Conservation (phyloP, 2,797 vertebrate species). For the Nasua narica region DNA sequence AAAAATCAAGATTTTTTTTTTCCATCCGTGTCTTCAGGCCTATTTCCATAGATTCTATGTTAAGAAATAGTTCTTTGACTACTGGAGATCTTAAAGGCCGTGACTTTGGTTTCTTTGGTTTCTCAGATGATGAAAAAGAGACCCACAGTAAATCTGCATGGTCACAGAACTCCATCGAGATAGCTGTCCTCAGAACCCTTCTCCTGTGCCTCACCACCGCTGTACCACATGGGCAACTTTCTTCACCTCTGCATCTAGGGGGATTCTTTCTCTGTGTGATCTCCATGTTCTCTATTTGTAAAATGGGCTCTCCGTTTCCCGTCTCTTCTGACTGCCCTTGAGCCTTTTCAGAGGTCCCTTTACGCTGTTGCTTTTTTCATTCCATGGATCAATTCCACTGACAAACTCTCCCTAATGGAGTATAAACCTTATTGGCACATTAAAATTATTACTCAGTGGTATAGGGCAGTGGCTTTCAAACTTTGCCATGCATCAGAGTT, state of each 20-base stretch:
- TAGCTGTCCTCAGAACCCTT: neutral
- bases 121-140: neutral
- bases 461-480: neutral
- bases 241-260: neutral
- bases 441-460: constrained; percentile 68
- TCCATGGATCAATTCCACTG: constrained; percentile 69
- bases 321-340: neutral
- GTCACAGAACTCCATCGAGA: neutral
- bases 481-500: neutral
- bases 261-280: neutral
- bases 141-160: neutral
- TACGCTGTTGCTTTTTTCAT: constrained; percentile 31
- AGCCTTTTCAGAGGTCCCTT: neutral
- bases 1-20: neutral
- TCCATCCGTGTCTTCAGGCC: neutral
- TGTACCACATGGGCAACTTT: rapidly evolving
- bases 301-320: neutral
- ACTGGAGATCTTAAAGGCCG: neutral
- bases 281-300: neutral
- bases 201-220: neutral
- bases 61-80: neutral
- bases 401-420: constrained; percentile 42
- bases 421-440: constrained; percentile 71
- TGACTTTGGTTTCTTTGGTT: neutral
- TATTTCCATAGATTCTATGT: neutral